Evolutionary conservation across 2,113 vertebrate genomes (phyloP).

Genomic region (Myotis lucifugus): DNA sequence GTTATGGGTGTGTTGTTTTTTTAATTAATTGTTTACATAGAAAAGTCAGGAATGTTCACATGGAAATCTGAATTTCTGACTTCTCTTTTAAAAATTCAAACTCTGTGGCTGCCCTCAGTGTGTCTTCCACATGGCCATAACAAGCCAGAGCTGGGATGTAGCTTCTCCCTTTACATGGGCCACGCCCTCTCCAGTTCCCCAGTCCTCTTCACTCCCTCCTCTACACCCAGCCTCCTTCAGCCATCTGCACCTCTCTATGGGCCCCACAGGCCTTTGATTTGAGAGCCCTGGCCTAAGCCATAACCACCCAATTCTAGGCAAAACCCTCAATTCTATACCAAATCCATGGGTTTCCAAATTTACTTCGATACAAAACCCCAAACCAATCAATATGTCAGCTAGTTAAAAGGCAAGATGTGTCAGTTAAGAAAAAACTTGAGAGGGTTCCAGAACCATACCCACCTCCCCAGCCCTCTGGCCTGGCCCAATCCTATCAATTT

Average conservation of each 20-base stretch:
- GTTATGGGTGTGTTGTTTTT: not conserved
- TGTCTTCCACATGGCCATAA: rapidly evolving
- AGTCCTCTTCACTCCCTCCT: not conserved
- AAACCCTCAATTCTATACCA: not conserved
- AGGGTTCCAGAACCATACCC: not conserved
- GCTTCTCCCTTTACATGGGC: not conserved
- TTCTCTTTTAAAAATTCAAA: not conserved
- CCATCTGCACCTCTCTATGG: not conserved
- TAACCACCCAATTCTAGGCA: not conserved
- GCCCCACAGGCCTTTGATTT: not conserved
- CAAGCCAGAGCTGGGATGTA: not conserved
- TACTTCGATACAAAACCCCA: not conserved
- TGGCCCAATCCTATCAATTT: not conserved
- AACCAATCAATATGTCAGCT: not conserved
- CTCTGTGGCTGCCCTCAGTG: rapidly evolving
- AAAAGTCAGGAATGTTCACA: not conserved
- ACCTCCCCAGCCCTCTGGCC: not conserved
- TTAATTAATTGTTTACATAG: not conserved
- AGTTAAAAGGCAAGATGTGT: not conserved
- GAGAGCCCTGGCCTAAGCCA: not conserved
- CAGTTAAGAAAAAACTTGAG: rapidly evolving
- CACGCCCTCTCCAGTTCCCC: not conserved
- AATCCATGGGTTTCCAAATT: not conserved
- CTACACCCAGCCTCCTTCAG: not conserved
- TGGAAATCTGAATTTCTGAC: not conserved